phyloP scores from a whole-genome alignment of 2,888 invertebrate species.

The Agapostemon virescens region DNA sequence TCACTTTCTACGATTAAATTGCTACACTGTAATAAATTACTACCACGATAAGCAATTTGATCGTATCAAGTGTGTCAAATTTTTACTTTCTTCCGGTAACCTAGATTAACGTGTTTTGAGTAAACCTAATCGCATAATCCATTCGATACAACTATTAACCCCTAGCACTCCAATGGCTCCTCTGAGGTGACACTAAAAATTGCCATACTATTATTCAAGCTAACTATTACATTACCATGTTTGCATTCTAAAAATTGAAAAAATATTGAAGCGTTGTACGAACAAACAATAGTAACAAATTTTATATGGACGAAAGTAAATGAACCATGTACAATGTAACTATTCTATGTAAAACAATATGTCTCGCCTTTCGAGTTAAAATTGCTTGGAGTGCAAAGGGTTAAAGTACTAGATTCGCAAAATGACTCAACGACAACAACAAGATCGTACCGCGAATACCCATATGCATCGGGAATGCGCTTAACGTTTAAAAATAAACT shows the following conservation, averaged over 20 bases:
- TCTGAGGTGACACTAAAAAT: too few species aligned
- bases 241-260: too few species aligned
- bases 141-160: background rate
- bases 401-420: background rate
- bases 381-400: too few species aligned
- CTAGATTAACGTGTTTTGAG: background rate
- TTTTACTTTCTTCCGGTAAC: background rate
- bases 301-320: too few species aligned
- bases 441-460: background rate
- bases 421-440: background rate
- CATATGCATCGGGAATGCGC: background rate
- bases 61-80: background rate
- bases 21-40: background rate
- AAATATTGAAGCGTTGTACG: too few species aligned
- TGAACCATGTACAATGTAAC: too few species aligned
- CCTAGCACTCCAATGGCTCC: too few species aligned
- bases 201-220: too few species aligned
- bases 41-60: background rate
- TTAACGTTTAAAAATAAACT: background rate
- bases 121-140: background rate
- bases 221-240: too few species aligned
- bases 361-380: too few species aligned
- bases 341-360: too few species aligned
- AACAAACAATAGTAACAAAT: too few species aligned
- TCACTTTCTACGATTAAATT: background rate